Evolutionary conservation across 2,113 vertebrate genomes (phyloP).

Genomic region (Hirundichthys speculiger): DNA sequence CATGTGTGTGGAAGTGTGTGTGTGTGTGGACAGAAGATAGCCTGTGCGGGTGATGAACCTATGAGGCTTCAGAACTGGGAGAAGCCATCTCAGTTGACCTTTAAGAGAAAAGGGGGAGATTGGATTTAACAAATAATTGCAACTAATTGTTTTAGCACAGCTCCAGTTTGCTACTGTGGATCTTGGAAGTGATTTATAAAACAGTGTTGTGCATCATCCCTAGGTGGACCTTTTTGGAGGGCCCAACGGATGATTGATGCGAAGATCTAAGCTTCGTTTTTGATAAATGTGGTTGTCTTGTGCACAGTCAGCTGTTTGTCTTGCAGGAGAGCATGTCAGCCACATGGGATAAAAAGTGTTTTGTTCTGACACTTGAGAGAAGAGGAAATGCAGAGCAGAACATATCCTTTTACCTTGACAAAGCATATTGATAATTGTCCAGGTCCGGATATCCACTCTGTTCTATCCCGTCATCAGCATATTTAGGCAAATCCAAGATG

Average conservation of each 20-base stretch:
- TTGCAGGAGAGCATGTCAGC: slow-evolving; percentile 19
- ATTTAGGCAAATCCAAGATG: slow-evolving; percentile 57
- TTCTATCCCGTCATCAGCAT: slow-evolving; percentile 57
- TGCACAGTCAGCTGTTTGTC: slow-evolving; percentile 46
- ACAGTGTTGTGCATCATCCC: slow-evolving; percentile 9
- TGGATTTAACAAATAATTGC: slow-evolving; percentile 51
- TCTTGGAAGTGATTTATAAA: slow-evolving; percentile 40
- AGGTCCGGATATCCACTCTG: slow-evolving; percentile 45
- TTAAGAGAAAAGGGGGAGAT: slow-evolving; percentile 25
- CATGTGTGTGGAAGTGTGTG: slow-evolving; percentile 8
- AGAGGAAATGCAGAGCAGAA: slow-evolving; percentile 35
- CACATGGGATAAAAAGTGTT: slow-evolving; percentile 30
- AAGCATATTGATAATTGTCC: slow-evolving; percentile 39
- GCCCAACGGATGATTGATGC: slow-evolving; percentile 33
- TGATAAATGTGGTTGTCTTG: slow-evolving; percentile 36
- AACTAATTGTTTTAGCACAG: slow-evolving; percentile 63
- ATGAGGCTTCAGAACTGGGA: slow-evolving; percentile 34
- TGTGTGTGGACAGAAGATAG: slow-evolving; percentile 23
- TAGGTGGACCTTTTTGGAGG: slow-evolving; percentile 7
- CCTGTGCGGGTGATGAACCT: slow-evolving; percentile 52
- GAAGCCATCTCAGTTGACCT: slow-evolving; percentile 59
- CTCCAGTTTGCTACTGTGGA: slow-evolving; percentile 51
- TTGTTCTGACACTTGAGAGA: slow-evolving; percentile 34
- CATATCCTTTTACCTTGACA: slow-evolving; percentile 39
- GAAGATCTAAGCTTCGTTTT: slow-evolving; percentile 29